A percentile compares a stretch with the other conserved stretches of the same genome.
Evolutionary conservation across 2,888 invertebrate species (phyloP).

Genomic region (Meghimatium bilineatum): DNA sequence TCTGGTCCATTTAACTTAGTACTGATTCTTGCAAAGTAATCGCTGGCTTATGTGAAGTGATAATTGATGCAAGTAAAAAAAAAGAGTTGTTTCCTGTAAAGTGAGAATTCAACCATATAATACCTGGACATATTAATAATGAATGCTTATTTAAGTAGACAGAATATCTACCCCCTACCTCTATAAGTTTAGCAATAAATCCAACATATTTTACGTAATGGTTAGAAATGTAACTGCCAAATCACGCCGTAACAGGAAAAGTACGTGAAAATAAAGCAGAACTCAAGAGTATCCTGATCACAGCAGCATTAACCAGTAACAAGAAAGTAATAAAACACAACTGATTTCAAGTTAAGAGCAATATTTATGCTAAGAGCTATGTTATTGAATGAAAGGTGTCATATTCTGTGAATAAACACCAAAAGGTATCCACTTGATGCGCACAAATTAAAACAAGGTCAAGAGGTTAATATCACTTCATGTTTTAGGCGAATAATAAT

Average conservation of each 20-base stretch:
- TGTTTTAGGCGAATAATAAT: neutral
- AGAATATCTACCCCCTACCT: too few species aligned
- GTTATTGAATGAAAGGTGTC: neutral
- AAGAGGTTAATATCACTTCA: slow-evolving; percentile 14
- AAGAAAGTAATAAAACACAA: neutral
- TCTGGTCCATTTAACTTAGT: too few species aligned
- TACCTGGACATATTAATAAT: too few species aligned
- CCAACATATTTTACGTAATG: too few species aligned
- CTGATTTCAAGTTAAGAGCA: neutral
- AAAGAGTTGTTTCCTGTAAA: too few species aligned
- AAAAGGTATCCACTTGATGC: neutral
- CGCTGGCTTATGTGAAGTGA: too few species aligned
- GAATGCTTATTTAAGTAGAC: too few species aligned
- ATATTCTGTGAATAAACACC: neutral
- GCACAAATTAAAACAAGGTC: neutral
- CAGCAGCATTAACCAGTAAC: neutral
- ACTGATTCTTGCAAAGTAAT: too few species aligned
- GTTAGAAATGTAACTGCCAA: neutral
- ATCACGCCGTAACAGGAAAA: neutral
- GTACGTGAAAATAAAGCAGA: neutral
- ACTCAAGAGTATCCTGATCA: neutral
- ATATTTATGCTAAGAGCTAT: neutral
- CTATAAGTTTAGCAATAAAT: too few species aligned
- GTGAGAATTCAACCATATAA: too few species aligned
- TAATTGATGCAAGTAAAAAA: too few species aligned